Conservation (phyloP, 2,888 invertebrate species). For the Candidula unifasciata region DNA sequence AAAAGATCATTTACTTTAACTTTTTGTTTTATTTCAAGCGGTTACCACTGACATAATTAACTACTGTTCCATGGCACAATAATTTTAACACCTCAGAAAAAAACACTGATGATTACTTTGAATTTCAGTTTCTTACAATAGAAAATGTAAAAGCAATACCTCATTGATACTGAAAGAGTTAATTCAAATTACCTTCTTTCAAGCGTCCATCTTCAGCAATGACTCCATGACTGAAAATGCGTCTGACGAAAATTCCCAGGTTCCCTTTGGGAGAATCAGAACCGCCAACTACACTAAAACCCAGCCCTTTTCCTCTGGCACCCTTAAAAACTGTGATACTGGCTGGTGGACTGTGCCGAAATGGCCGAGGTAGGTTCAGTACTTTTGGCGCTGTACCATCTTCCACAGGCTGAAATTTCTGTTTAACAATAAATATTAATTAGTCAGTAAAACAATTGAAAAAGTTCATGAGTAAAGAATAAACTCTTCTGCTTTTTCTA, state of each 20-base stretch:
- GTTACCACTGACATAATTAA: too few species aligned
- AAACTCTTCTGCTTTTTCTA: too few species aligned
- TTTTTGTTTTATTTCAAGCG: too few species aligned
- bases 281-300: slow-evolving; percentile 93
- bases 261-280: slow-evolving; percentile 91
- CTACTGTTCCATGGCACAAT: too few species aligned
- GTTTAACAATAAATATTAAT: not conserved
- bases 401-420: slow-evolving; percentile 53
- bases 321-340: slow-evolving; percentile 86
- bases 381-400: slow-evolving; percentile 41
- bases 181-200: slow-evolving; percentile 85
- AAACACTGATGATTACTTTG: too few species aligned
- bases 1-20: too few species aligned
- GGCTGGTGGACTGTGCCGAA: slow-evolving; percentile 52
- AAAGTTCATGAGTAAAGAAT: too few species aligned
- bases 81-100: too few species aligned
- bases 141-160: too few species aligned
- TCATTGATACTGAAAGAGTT: too few species aligned
- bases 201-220: slow-evolving; percentile 90
- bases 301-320: slow-evolving; percentile 88
- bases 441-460: not conserved
- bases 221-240: slow-evolving; percentile 90
- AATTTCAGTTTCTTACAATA: too few species aligned
- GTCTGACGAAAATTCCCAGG: slow-evolving; percentile 93
- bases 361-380: not conserved